Evolutionary conservation across 2,113 vertebrate genomes (phyloP), one percentile per base, ranked within the genome.

Genomic region (Toxotes jaculatrix): DNA sequence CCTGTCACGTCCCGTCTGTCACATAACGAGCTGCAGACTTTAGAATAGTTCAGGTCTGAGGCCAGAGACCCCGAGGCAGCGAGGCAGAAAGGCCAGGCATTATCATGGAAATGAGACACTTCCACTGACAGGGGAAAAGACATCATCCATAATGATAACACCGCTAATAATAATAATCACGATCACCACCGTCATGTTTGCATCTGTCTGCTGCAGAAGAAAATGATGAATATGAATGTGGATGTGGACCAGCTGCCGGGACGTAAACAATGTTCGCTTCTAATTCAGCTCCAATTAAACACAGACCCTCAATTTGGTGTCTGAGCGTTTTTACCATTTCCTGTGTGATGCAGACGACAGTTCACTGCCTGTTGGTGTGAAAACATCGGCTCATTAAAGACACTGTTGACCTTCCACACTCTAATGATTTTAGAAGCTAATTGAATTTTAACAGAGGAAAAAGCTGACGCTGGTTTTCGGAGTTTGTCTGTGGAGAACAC

Each of bases 81-180:
- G 2, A 31, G 57, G 40, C 45, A 3, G 32, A 53, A 31, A 6
- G 40, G 23, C 19, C 7, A 0, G 27, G 1, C 45, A 71, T 80
- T 80, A 65, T 40, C 51, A 80, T 78, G 62, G 71, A 76, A 76
- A 86, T 64, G 63, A 77, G 21, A 69, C 68, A 62, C 80, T 73
- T 66, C 21, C 53, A 65, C 47, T 7, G 60, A 59, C 73, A n/a
- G 17, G 16, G 16, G 49, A 49, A 5, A 65, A 34, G 1, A 51
- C 72, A 32, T 51, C 32, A 12, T 5, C 13, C 8, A 7, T 32
- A 38, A 75, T 79, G 67, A 74, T 27, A 68, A 55, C 38, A 40
- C 21, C 4, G 16, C 19, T 32, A 68, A 21, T 74, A 49, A 67
- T 63, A 72, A 73, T 70, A 57, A 74, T 83, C 16, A 60, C 1